phyloP scores from a whole-genome alignment of 92 coral and sea anemone genomes.

The Phymanthus crucifer region DNA sequence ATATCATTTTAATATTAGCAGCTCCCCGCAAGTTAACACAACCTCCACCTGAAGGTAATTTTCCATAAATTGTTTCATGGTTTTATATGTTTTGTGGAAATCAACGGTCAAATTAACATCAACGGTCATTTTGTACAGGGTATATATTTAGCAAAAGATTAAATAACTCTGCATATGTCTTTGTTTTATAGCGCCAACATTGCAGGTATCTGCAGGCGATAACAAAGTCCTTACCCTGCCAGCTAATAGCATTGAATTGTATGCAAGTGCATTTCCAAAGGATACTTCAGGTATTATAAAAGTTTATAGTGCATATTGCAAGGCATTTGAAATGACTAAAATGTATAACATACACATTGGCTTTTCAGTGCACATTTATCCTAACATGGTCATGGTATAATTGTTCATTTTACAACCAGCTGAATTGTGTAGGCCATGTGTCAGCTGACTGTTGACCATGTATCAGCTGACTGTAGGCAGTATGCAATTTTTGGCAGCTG shows the following conservation, averaged over 20 bases:
- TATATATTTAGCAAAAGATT: too few species aligned
- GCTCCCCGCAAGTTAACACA: background rate
- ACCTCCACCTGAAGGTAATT: background rate
- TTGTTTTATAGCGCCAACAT: slow-evolving; percentile 58
- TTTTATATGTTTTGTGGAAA: background rate
- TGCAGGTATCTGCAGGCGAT: slow-evolving; percentile 92
- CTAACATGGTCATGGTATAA: too few species aligned
- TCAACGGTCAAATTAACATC: too few species aligned
- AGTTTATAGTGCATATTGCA: background rate
- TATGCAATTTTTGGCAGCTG: too few species aligned
- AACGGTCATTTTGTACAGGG: too few species aligned
- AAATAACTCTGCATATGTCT: too few species aligned
- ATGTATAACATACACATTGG: too few species aligned
- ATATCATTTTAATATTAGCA: background rate
- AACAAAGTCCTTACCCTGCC: slow-evolving; percentile 81
- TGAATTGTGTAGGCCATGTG: too few species aligned
- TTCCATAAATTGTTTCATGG: background rate
- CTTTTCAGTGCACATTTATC: too few species aligned
- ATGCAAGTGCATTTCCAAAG: slow-evolving; percentile 98
- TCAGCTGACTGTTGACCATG: too few species aligned
- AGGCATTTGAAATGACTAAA: background rate
- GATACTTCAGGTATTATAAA: slow-evolving; percentile 55
- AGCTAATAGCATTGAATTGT: slow-evolving; percentile 76
- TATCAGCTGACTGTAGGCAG: too few species aligned
- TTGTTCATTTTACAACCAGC: too few species aligned